Evolutionary conservation across 2,797 vertebrate genomes (phyloP).

Genomic region (Silurus lanzhouensis): DNA sequence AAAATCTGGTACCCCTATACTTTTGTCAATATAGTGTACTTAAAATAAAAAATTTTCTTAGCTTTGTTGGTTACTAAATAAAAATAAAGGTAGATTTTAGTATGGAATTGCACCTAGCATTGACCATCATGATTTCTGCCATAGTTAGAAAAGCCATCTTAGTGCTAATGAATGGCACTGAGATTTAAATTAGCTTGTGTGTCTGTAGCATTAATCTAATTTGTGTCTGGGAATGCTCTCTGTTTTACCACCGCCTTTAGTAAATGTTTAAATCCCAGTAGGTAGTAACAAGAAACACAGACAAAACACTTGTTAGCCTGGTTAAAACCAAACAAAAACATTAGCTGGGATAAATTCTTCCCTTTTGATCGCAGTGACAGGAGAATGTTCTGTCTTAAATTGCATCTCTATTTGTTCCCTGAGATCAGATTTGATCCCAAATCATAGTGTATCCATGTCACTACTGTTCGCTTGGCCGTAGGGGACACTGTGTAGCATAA

Average conservation of each 20-base stretch:
- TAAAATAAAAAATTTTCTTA: neutral
- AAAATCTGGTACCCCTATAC: too few relatives aligned
- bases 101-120: neutral
- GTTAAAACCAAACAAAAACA: constrained; percentile 25
- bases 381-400: neutral
- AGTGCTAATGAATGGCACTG: too few relatives aligned
- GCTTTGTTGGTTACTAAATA: neutral
- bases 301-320: constrained; percentile 1
- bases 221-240: neutral
- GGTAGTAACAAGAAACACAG: constrained; percentile 12
- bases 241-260: neutral
- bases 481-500: constrained; percentile 65
- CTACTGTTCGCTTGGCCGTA: constrained; percentile 54
- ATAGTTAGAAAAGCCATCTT: neutral
- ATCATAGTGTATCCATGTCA: constrained; percentile 11
- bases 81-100: neutral
- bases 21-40: too few relatives aligned
- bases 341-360: constrained; percentile 35
- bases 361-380: constrained; percentile 42
- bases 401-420: constrained; percentile 24
- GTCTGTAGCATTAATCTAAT: neutral
- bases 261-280: neutral
- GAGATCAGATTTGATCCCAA: constrained; percentile 15
- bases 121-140: neutral
- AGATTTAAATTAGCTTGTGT: neutral